Evolutionary conservation across 2,888 invertebrate species (phyloP), one percentile per base, ranked within the genome.

Genomic region (Polia nebulosa): DNA sequence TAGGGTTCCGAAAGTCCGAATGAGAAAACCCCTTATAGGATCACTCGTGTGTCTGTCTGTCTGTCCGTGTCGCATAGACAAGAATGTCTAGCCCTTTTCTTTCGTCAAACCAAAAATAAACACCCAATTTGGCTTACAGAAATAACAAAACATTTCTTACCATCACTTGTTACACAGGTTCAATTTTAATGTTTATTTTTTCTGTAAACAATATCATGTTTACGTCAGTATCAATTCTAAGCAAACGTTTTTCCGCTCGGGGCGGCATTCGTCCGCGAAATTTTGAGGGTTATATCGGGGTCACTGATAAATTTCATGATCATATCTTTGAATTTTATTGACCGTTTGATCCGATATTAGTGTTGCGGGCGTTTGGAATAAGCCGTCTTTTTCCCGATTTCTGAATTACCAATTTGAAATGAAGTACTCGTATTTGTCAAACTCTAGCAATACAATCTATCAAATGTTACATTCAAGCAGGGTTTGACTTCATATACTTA

Each of bases 241-340:
- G 84, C 78, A 85, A 87, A 86, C 85, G 80, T 83, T 78, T 79
- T 74, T 70, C 73, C 76, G 69, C 58, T 69, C 60, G 53, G 57
- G 71, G 76, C 65, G 70, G 70, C 75, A 84, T 76, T 81, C 82
- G 80, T 64, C 87, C 87, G 86, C 88, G 84, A 90, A 88, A 87
- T 88, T 89, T 85, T 84, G 87, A 82, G 87, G 86, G 85, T 66
- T 49, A 49, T 47, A 86, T 87, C 86, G 86, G 85, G 87, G 83
- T 81, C 81, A 81, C 88, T 89, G 89, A 89, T 90, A 89, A 90
- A 89, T 89, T 89, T 84, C 79, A 83, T 81, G 88, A 90, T 90
- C 87, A 89, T 90, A 91, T 90, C 90, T 91, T 81, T 87, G 86
- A 87, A 87, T 90, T 92, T 91, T 90, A 91, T 91, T 89, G 91